A percentile compares a stretch with the other conserved stretches of the same genome.
Conservation (phyloP, 2,888 invertebrate genomes). For the Orgyia antiqua region DNA sequence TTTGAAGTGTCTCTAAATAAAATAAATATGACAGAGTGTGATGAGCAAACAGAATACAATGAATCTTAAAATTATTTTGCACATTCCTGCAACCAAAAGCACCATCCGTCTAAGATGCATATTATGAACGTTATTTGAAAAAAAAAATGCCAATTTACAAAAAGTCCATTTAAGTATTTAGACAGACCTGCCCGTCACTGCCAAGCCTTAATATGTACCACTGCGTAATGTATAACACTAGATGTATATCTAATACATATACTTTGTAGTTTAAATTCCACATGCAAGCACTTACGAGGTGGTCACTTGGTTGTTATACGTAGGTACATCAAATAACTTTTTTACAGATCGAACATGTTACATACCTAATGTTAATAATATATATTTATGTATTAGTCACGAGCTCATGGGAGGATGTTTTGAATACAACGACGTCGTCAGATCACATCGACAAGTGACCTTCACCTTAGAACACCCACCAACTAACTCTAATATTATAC, state of each 20-base stretch:
- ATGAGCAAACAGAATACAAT: constrained; percentile 63
- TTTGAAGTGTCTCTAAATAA: too few relatives aligned
- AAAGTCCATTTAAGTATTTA: constrained; percentile 23
- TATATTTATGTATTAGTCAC: background rate
- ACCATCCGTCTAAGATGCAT: constrained; percentile 60
- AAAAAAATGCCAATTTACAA: constrained; percentile 76
- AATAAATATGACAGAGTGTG: constrained; percentile 61
- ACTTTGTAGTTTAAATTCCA: constrained; percentile 8
- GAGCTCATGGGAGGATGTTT: constrained; percentile 1
- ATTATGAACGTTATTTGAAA: constrained; percentile 64
- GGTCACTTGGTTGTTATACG: constrained; percentile 3
- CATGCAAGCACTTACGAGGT: constrained; percentile 5
- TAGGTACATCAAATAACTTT: constrained; percentile 12
- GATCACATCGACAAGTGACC: background rate
- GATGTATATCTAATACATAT: background rate
- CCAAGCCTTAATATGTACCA: constrained; percentile 17
- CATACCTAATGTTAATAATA: background rate
- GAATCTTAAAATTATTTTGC: constrained; percentile 59
- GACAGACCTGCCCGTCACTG: constrained; percentile 22
- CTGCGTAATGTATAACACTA: constrained; percentile 1
- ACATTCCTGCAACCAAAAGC: constrained; percentile 69
- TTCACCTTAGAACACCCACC: background rate
- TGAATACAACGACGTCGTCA: background rate
- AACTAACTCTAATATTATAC: background rate
- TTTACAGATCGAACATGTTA: constrained; percentile 5